phyloP scores from a whole-genome alignment of 2,888 invertebrate species.

The Leptinotarsa tumamoca region DNA sequence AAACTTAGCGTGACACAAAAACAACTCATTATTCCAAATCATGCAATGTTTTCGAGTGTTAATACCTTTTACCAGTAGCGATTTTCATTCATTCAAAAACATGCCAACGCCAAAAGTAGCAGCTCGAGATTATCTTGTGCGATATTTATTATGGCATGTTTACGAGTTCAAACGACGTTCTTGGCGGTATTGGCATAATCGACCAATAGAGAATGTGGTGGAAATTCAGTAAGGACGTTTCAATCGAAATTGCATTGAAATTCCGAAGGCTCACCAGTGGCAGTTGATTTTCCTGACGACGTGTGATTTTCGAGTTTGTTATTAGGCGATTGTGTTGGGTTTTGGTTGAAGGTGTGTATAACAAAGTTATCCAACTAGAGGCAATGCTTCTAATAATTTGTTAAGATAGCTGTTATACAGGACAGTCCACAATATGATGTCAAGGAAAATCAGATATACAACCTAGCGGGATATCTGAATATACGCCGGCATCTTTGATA shows the following conservation, averaged over 20 bases:
- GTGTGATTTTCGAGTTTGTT: not conserved
- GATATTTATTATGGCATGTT: not conserved
- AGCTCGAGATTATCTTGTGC: not conserved
- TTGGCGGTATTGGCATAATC: not conserved
- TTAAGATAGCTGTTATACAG: too few species aligned
- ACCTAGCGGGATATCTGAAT: too few species aligned
- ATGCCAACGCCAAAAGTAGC: not conserved
- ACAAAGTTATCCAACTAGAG: too few species aligned
- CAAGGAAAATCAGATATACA: too few species aligned
- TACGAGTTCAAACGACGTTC: not conserved
- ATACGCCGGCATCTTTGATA: too few species aligned
- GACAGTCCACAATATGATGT: too few species aligned
- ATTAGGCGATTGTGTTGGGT: not conserved
- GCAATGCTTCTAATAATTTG: too few species aligned
- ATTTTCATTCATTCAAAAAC: not conserved
- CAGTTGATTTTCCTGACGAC: not conserved
- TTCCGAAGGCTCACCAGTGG: not conserved
- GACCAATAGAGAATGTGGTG: not conserved
- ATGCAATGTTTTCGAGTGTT: not conserved
- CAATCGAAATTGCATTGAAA: slow-evolving; percentile 20
- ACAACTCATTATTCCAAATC: not conserved
- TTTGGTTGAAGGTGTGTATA: too few species aligned
- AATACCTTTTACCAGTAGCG: not conserved
- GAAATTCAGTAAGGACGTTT: slow-evolving; percentile 13
- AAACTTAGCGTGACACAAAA: not conserved